Percentiles rank a stretch among this genome's conserved stretches.
These are phyloP conservation scores for Merops nubicus DNA, from an alignment of 2,113 vertebrate genomes.

Conservation along the genomic window DNA sequence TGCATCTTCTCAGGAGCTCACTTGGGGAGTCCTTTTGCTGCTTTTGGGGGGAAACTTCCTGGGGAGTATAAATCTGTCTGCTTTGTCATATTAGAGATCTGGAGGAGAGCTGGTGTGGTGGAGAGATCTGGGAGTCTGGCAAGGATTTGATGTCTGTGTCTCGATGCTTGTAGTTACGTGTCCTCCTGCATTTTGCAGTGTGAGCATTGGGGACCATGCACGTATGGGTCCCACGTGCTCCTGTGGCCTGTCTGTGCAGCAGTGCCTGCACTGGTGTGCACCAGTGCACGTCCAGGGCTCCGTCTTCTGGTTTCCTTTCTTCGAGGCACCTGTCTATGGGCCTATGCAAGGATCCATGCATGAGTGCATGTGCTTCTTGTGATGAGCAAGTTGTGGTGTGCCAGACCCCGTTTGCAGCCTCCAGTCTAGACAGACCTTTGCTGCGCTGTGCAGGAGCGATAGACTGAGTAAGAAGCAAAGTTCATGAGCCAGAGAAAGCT, in stretches of 20 bases:
- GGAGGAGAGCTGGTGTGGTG: background rate
- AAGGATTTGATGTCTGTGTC: background rate
- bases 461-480: background rate
- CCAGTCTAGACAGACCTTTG: background rate
- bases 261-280: background rate
- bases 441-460: accelerated
- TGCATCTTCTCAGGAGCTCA: background rate
- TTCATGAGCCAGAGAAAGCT: background rate
- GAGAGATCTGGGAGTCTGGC: background rate
- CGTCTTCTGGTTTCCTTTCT: background rate
- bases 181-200: background rate
- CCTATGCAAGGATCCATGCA: background rate
- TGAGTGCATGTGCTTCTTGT: accelerated
- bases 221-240: accelerated
- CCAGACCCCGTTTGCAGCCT: accelerated
- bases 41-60: background rate
- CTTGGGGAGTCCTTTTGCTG: background rate
- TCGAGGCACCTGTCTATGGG: background rate
- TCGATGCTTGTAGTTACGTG: accelerated
- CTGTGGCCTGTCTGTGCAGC: accelerated
- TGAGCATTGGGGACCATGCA: accelerated
- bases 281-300: background rate
- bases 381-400: background rate
- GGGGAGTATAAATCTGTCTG: background rate
- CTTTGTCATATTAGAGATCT: background rate